Conservation (phyloP, 1,140 invertebrate species). For the Camponotus vicinus region DNA sequence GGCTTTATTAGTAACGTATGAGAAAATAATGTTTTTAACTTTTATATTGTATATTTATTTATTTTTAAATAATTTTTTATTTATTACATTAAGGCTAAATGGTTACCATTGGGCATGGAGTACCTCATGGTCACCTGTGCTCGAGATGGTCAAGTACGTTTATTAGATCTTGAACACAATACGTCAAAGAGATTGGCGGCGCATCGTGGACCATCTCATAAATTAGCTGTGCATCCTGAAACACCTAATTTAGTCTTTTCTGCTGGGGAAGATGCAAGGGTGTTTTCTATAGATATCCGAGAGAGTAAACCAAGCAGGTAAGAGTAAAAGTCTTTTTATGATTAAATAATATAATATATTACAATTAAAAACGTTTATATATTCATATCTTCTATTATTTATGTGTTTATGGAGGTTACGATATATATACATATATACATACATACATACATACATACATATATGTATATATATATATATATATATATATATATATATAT, state of each 20-base stretch:
- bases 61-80: conserved; percentile 11
- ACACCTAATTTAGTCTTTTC: conserved; percentile 93
- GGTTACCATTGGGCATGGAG: conserved; percentile 90
- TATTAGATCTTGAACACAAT: conserved; percentile 85
- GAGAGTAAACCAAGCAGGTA: conserved; percentile 89
- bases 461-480: background rate
- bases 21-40: conserved; percentile 68
- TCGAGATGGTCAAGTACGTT: conserved; percentile 94
- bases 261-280: conserved; percentile 95
- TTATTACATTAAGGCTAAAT: conserved; percentile 88
- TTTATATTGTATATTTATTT: conserved; percentile 15
- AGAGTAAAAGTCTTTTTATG: conserved; percentile 60
- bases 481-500: conserved; percentile 22
- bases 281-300: conserved; percentile 94
- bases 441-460: too few species aligned
- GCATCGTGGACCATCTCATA: conserved; percentile 92
- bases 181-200: conserved; percentile 89
- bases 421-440: background rate
- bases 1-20: conserved; percentile 59
- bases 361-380: background rate
- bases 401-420: background rate
- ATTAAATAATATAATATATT: background rate
- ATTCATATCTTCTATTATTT: background rate
- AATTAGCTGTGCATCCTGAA: conserved; percentile 91
- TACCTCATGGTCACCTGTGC: conserved; percentile 95